Evolutionary conservation across 2,888 invertebrate species (phyloP), one percentile per base, ranked within the genome.

Genomic region (Romanomermis culicivorax): DNA sequence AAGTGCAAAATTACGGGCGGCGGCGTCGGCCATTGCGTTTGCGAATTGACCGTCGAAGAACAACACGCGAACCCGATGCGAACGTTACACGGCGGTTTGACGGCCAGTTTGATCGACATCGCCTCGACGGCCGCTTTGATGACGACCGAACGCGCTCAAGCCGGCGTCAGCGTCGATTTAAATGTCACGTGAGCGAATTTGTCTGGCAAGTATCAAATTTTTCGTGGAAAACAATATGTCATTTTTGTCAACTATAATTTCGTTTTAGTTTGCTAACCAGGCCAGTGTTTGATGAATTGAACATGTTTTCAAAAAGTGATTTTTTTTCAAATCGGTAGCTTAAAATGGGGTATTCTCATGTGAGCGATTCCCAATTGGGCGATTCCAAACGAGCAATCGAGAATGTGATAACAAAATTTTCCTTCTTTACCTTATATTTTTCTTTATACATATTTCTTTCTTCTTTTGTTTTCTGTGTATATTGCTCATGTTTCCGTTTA

Each of bases 81-180:
- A 0, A 78, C 79, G 0, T 69, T 89, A 2, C 89, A 89, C 66
- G 88, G 88, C 1, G 89, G 86, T 3, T 79, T 84, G 63, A 82
- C 82, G 2, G 81, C 83, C 2, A 82, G 83, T 0, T 68, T 88
- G 11, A 78, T 85, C 0, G 83, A 84, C 65, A 73, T 75, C 54
- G 69, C 87, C 25, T 85, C 87, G 1, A 81, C 83, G 0, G 80
- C 80, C 65, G 87, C 85, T 0, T 69, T 88, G 1, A 76, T 81
- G 66, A 78, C 82, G n/a, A 71, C 73, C 27, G 69, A 73, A 2
- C 74, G 74, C 50, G 64, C 63, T 2, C 49, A 58, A n/a, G 77
- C 81, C 52, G 85, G 86, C 24, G 83, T 85, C 1, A 83, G 85
- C 7, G 79, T 88, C 25, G 82, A 86, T 65, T 72, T 91, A 29